Base-by-base conservation (phyloP, 2,888 invertebrate species). In the Hydrotaea diabolus region DNA sequence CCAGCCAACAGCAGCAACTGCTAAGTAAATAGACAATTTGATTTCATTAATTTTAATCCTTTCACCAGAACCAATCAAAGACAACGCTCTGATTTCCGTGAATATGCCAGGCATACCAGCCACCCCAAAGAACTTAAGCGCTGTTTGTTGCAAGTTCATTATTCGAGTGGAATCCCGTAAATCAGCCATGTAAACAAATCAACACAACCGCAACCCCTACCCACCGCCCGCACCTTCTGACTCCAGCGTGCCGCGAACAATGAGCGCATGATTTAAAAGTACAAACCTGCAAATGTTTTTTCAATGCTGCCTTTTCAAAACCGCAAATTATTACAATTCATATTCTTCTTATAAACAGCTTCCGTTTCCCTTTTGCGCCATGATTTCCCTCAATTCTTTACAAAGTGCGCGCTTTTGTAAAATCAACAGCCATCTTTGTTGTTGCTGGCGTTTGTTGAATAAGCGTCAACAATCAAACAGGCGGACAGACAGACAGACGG, bases 11-110 rank as follows among this genome's bases (percentile, higher is more conserved):
- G 31, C 31, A 19, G 73, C 66, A 62, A 36, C 66, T 80, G 69
- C 82, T 80, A 80, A 85, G 82, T 82, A 82, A 85, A 85, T 82
- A 85, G 78, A 69, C 79, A 79, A 85, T 85, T 76, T 73, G 73
- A 82, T 85, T 85, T 82, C 59, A 79, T 82, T 85, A 85, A 85
- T 85, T 85, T 82, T 85, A 85, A 85, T 85, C 85, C 85, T 77
- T 80, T 82, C 79, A 85, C 85, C 85, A 55, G 69, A 85, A 82
- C 85, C 82, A 85, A 85, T 85, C 74, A 73, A 73, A 62, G 71
- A 80, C 77, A 82, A 57, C 62, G 82, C 55, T 83, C 26, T 11
- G 15, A 17, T 62, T 39, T 36, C n/a, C 55, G n/a, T 46, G n/a
- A 36, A 39, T 72, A 72, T 55, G 15, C 21, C 31, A 7, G 31